A percentile compares a stretch with the other conserved stretches of the same genome.
Conservation (phyloP, 2,113 vertebrate species). For the Sporophila hypoxantha region DNA sequence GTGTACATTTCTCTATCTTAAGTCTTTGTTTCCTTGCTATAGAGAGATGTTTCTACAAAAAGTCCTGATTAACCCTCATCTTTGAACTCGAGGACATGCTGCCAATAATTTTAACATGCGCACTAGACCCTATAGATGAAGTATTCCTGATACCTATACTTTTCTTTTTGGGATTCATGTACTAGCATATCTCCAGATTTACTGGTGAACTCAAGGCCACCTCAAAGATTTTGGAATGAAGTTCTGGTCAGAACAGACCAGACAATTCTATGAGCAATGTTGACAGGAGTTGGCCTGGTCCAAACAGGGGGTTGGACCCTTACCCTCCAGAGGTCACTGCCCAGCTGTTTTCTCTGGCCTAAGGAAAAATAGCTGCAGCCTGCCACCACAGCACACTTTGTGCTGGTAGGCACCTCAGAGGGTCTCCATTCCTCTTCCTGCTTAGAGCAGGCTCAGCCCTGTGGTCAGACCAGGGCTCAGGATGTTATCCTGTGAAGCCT, state of each 20-base stretch:
- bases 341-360: background rate
- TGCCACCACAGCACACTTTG: fast-evolving
- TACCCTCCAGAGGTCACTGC: background rate
- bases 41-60: background rate
- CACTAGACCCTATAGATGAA: background rate
- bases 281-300: background rate
- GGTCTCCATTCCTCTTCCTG: background rate
- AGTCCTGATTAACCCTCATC: no score
- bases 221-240: background rate
- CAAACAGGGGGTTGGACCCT: background rate
- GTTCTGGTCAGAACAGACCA: background rate
- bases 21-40: background rate
- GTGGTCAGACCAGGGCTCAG: background rate
- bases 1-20: background rate
- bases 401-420: no score
- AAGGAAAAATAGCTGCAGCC: background rate
- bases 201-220: background rate
- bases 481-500: background rate
- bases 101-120: background rate
- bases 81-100: background rate
- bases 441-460: background rate
- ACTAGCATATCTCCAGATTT: background rate
- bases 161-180: background rate
- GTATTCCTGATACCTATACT: background rate
- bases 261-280: fast-evolving